Evolutionary conservation across 1,140 invertebrate species (phyloP), one percentile per base, ranked within the genome.

Genomic region (Neuroterus valhalla): DNA sequence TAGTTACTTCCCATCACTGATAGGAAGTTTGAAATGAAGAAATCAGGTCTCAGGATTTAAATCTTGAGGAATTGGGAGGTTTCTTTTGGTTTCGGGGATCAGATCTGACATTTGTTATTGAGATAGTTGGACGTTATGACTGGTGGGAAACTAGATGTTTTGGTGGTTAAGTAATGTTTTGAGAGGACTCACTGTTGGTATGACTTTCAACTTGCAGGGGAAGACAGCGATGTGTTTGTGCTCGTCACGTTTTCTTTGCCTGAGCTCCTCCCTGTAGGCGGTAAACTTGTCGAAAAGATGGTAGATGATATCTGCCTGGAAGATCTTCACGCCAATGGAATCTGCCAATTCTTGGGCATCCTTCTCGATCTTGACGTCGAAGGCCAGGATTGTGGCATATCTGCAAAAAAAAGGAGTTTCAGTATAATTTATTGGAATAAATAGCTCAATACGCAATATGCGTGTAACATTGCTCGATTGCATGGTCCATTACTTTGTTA

Each of bases 261-360:
- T 97, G n/a, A 99, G 90, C 80, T 99, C 97, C 69, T 99, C 97
- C 70, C 97, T 92, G 88, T 98, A 99, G 17, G 95, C 95, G 76
- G 94, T 98, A 91, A 99, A 99, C 87, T 96, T 96, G 90, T 99
- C 98, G 91, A 99, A 99, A 74, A 99, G 91, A 92, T 99, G 99
- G 91, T 99, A 99, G 85, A 99, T 99, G 87, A 99, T 99, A 89
- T 99, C 98, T 2, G 99, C 99, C 73, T 98, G 96, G 93, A 99
- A 99, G 84, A 99, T 98, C 90, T 96, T 97, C 50, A 99, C 97
- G 69, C 96, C 97, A 52, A 98, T 87, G 66, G 94, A 93, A 84
- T 99, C 98, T 0, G 99, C 99, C 87, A 99, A 89, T 87, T 99
- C 97, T 91, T 99, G 98, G 1, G 98, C 98, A 84, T 99, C 99